These are phyloP conservation scores for Noctilio leporinus DNA, from an alignment of 2,113 vertebrate species.

Conservation along the genomic window DNA sequence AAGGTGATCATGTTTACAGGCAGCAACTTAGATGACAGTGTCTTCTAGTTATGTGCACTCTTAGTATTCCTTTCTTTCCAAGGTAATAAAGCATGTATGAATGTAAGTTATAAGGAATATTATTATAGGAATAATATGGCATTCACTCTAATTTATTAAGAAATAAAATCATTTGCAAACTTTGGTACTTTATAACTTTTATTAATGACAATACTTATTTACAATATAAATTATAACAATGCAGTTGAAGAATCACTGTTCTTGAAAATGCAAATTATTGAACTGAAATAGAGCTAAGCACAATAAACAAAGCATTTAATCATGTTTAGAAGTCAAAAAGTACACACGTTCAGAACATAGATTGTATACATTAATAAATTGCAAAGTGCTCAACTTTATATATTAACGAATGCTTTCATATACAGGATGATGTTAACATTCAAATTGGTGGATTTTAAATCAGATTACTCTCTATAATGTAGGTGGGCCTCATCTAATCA, in stretches of 20 bases:
- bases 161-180: slow-evolving; percentile 13
- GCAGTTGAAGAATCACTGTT: background rate
- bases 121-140: background rate
- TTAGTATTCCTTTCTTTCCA: background rate
- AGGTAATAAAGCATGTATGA: slow-evolving; percentile 20
- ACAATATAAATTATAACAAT: background rate
- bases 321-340: background rate
- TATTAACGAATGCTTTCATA: background rate
- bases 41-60: background rate
- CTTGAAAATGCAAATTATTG: slow-evolving; percentile 18
- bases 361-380: background rate
- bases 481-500: too few species aligned
- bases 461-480: background rate
- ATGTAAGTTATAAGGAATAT: background rate
- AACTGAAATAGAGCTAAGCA: background rate
- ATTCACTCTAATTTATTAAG: slow-evolving; percentile 24
- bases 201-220: background rate
- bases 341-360: background rate
- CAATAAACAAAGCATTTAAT: background rate
- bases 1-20: background rate
- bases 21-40: background rate
- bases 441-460: background rate
- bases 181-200: background rate
- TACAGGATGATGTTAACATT: background rate
- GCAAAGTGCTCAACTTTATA: background rate